A percentile compares a stretch with the other conserved stretches of the same genome.
Evolutionary conservation across 2,888 invertebrate genomes (phyloP).

Genomic region (Leptopilina drosophilae): DNA sequence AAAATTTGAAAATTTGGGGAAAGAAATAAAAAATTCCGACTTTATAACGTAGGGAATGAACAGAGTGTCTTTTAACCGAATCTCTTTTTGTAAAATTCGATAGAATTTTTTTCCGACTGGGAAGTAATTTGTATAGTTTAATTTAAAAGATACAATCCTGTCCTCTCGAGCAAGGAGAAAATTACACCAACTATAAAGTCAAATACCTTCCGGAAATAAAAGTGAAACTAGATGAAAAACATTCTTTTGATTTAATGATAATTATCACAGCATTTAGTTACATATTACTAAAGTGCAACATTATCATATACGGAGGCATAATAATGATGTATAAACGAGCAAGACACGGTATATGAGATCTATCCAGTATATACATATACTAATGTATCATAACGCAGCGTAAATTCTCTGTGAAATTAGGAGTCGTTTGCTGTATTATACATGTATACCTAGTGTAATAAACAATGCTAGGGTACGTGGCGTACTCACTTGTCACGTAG

Average conservation of each 20-base stretch:
- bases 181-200: too few relatives aligned
- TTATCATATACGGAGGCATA: conserved; percentile 30
- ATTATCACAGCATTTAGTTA: conserved; percentile 37
- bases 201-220: not conserved
- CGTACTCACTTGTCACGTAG: conserved; percentile 35
- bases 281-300: conserved; percentile 24
- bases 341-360: conserved; percentile 39
- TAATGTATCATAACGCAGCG: conserved; percentile 40
- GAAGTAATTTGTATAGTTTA: too few relatives aligned
- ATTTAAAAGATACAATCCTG: too few relatives aligned
- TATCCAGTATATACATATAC: conserved; percentile 21
- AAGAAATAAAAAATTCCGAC: too few relatives aligned
- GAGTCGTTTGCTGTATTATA: conserved; percentile 18
- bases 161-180: too few relatives aligned
- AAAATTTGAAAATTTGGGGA: too few relatives aligned
- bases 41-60: too few relatives aligned
- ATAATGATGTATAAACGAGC: conserved; percentile 42
- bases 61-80: too few relatives aligned
- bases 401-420: conserved; percentile 43
- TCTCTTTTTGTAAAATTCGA: too few relatives aligned
- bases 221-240: not conserved
- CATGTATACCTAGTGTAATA: conserved; percentile 26
- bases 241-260: not conserved
- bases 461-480: conserved; percentile 15
- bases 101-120: too few relatives aligned